Base-by-base conservation (phyloP, 2,113 vertebrate genomes). In the Rhinopomastus cyanomelas region DNA sequence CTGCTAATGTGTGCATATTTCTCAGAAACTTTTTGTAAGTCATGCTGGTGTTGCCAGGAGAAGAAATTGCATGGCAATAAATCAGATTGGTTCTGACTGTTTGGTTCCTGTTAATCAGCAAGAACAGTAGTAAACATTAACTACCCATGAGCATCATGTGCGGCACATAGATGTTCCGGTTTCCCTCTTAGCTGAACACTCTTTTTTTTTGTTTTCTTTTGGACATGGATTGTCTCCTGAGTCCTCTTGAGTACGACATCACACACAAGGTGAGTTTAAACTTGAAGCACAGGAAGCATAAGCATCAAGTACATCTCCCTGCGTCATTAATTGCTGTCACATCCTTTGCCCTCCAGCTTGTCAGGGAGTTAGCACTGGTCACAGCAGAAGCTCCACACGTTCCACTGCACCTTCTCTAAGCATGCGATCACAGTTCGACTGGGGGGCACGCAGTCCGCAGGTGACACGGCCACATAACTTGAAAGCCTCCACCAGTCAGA, bases 381-480 rank as follows among this genome's bases (percentile, higher is more conserved):
- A 3, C 27, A 57, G 36, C 27, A 80, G 26, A 71, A 59, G 23
- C 29, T 51, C 26, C 10, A 37, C 20, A 22, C 0, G 1, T 51
- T 59, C 4, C 3, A 32, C 30, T 83, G 56, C 2, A 0, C 26
- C 62, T 82, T 65, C 2, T 2, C 14, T 26, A 59, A 6, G 29
- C 3, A 0, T 2, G 3, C 0, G 0, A 62, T 16, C 2, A 12
- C 42, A 78, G 46, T 18, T 83, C 69, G 32, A 49, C 23, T 32
- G 36, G 16, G 18, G 69, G 21, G 26, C 3, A 2, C 0, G 1
- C 8, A 5, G 26, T 48, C 29, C 0, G 0, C 11, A 7, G 4
- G 27, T 2, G 1, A n/a, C 60, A 30, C 0, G 1, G n/a, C 8
- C 46, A 53, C 67, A 37, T 29, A 51, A n/a, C 15, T 21, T 59